Evolutionary conservation across 2,888 invertebrate genomes (phyloP), one percentile per base, ranked within the genome.

Genomic region (Hymenopus coronatus): DNA sequence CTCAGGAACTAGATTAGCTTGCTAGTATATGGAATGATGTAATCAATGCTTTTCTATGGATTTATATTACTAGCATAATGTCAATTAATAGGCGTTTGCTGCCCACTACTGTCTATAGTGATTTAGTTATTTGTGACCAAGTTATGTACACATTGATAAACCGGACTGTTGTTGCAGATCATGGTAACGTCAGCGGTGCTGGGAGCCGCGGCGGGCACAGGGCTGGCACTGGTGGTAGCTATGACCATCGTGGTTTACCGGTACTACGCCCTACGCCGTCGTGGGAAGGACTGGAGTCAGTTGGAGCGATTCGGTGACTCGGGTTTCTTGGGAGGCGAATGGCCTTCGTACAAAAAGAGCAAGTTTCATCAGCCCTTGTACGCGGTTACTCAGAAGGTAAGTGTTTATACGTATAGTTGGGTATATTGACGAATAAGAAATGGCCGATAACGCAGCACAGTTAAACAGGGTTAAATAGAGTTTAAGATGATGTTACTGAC

Each of bases 161-260:
- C 40, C 40, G 12, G 12, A 2, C 12, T 40, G 0, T 40, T 40
- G 40, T 40, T 20, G 3, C 46, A 81, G 87, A 88, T 88, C 28
- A 95, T 96, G 95, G 95, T 95, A 89, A 95, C 95, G 87, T 95
- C 96, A n/a, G 96, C 96, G 83, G 95, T 96, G 81, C 93, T 96
- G 89, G 96, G 96, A 28, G 96, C 96, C 83, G 96, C 96, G 9
- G 94, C 95, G 1, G 96, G 96, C 83, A 95, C 96, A 3, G 96
- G 96, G 9, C 93, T 96, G 90, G 96, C 96, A 1, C 93, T 96
- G 40, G 92, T 96, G 89, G 94, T 96, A 81, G 96, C 96, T 20
- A 94, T 96, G 92, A 96, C 96, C 8, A 94, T 96, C 89, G 95
- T 96, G 70, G 94, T 96, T 91, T 96, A 96, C 92, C 95, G 96